phyloP scores from a whole-genome alignment of 2,888 invertebrate genomes.

The Eilema griseolum region DNA sequence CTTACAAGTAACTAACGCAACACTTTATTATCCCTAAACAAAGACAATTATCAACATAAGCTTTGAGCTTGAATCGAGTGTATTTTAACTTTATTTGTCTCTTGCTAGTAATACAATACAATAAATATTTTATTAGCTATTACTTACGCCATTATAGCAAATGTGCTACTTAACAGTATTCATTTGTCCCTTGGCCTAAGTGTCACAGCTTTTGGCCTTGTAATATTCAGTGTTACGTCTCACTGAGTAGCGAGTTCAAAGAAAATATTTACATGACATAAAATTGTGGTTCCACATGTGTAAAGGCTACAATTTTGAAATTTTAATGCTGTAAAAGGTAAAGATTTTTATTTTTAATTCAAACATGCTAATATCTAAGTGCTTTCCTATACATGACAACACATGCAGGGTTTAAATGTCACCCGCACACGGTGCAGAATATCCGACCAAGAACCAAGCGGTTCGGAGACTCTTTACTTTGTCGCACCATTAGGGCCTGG shows the following conservation, averaged over 20 bases:
- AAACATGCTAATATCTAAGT: no score
- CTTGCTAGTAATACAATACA: neutral
- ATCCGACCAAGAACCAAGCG: no score
- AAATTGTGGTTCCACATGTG: neutral
- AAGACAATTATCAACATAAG: neutral
- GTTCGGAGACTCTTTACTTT: no score
- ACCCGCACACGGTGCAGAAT: no score
- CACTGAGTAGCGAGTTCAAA: neutral
- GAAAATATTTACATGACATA: neutral
- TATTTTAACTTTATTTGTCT: slow-evolving; percentile 11
- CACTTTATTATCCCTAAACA: neutral
- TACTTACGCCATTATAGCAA: slow-evolving; percentile 18
- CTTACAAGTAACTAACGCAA: neutral
- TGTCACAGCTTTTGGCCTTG: slow-evolving; percentile 9
- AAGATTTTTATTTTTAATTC: neutral
- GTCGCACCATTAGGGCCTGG: no score
- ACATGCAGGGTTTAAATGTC: no score
- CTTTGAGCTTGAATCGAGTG: neutral
- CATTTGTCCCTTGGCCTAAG: slow-evolving; percentile 13
- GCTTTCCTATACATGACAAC: no score
- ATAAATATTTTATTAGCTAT: slow-evolving; percentile 13
- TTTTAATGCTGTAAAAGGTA: neutral
- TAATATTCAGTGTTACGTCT: neutral
- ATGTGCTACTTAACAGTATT: slow-evolving; percentile 27
- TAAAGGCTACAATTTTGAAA: neutral